Base-by-base conservation (phyloP, 2,113 vertebrate genomes). In the Poecile atricapillus region DNA sequence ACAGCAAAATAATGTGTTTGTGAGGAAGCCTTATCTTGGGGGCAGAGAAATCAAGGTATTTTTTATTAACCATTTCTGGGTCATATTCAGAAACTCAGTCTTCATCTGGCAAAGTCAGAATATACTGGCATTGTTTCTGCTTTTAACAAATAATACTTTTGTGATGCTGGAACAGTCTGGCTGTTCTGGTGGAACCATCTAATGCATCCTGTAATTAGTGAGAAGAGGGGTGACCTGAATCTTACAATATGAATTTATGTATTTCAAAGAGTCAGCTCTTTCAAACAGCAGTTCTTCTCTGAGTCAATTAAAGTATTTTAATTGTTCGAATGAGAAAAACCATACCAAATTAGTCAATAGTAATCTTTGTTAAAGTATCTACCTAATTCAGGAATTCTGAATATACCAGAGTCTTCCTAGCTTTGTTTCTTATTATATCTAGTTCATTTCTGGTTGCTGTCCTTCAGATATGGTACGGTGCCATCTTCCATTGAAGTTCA, bases 391-490 rank as follows among this genome's bases (percentile, higher is more conserved):
- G 30, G 33, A 58, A 41, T 65, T 91, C 27, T 55, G 30, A 33
- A 55, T 70, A 55, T 27, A 20, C 9, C 35, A 58, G 30, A 49
- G 43, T 33, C 46, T 70, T 77, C 39, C 55, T 77, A 53, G 30
- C 22, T 77, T n/a, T 69, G 8, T 86, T 90, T 47, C 24, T 46
- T 10, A 5, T 71, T 86, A 41, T 14, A 21, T 55, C 30, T 27
- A 23, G 12, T 70, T 28, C 64, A 7, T 58, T 89, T 37, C 22
- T 65, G 21, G 55, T 75, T 87, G 18, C 53, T 71, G 8, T 71
- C 33, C 47, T 75, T 64, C 64, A 33, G 2, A 18, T 39, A 30
- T 15, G 28, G 23, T 28, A 28, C 0, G 0, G 35, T 43, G 23
- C 11, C 25, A 11, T 33, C 58, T 52, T 68, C 44, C 1, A 0